Evolutionary conservation across 2,888 invertebrate genomes (phyloP).

Genomic region (Oscheius sp.): DNA sequence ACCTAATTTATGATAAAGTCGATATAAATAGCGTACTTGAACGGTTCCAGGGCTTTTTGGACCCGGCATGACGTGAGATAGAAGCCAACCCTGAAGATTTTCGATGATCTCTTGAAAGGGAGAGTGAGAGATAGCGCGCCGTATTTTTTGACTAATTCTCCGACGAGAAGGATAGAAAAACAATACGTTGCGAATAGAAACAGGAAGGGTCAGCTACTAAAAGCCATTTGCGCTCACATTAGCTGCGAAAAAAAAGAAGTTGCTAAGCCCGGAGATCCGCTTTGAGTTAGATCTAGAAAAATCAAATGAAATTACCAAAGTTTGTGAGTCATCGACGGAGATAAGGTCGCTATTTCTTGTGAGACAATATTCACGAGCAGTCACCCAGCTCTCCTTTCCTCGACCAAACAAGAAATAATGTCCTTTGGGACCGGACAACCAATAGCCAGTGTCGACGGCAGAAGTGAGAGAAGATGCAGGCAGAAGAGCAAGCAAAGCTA

Average conservation of each 20-base stretch:
- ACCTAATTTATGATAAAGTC: neutral
- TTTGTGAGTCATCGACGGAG: neutral
- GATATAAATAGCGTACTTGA: neutral
- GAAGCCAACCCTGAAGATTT: conserved; percentile 21
- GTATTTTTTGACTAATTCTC: neutral
- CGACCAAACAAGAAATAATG: conserved; percentile 2
- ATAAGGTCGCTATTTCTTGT: conserved; percentile 23
- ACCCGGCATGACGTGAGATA: conserved; percentile 7
- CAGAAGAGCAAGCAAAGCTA: neutral
- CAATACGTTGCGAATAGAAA: too few relatives aligned
- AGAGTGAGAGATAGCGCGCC: neutral
- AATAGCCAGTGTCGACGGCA: conserved; percentile 1
- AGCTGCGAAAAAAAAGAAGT: neutral
- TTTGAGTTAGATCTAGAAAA: neutral
- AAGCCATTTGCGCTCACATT: neutral
- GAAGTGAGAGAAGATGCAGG: neutral
- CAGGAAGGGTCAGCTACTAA: neutral
- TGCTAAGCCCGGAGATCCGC: neutral
- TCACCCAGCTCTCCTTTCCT: conserved; percentile 17
- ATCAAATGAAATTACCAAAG: neutral
- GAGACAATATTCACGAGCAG: conserved; percentile 28
- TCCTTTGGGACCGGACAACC: conserved; percentile 21
- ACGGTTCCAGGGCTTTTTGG: neutral
- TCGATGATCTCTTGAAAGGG: neutral
- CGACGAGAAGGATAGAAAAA: neutral